Percentiles rank a stretch among this genome's conserved stretches.
phyloP scores from a whole-genome alignment of 2,888 invertebrate species.

The Caenorhabditis wallacei region DNA sequence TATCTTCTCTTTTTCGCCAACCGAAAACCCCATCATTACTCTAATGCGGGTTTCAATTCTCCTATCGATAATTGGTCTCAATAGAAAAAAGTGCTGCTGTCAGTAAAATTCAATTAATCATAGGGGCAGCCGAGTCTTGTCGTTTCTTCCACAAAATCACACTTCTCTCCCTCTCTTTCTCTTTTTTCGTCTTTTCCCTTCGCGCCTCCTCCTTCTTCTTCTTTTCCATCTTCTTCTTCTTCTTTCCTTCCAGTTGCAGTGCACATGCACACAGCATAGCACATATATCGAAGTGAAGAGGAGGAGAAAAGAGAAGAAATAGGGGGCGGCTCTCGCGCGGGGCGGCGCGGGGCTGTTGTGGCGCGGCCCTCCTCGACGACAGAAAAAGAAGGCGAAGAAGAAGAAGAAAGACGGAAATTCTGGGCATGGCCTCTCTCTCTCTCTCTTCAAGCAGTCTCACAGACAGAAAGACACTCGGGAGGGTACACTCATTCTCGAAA shows the following conservation, averaged over 20 bases:
- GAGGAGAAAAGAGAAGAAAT: background rate
- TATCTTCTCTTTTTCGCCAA: background rate
- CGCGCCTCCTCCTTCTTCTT: constrained; percentile 16
- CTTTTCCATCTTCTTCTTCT: background rate
- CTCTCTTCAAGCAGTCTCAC: background rate
- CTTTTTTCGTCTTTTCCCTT: no score
- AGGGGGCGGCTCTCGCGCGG: constrained; percentile 35
- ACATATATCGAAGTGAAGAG: constrained; percentile 36
- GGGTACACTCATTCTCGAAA: constrained; percentile 29
- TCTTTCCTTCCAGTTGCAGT: background rate
- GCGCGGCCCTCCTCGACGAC: constrained; percentile 34
- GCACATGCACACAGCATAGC: constrained; percentile 34
- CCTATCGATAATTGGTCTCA: constrained; percentile 25
- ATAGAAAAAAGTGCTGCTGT: background rate
- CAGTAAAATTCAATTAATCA: constrained; percentile 54
- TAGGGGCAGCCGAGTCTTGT: background rate
- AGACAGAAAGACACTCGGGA: background rate
- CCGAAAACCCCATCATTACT: background rate
- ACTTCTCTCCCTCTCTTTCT: constrained; percentile 29
- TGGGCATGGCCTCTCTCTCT: constrained; percentile 11
- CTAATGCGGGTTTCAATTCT: background rate
- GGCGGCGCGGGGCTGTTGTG: constrained; percentile 26
- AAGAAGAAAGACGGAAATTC: constrained; percentile 48
- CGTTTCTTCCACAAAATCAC: constrained; percentile 14
- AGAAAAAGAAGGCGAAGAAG: constrained; percentile 14